A percentile compares a stretch with the other conserved stretches of the same genome.
These are phyloP conservation scores for Calycopis cecrops DNA, from an alignment of 1,140 invertebrate genomes.

Conservation along the genomic window DNA sequence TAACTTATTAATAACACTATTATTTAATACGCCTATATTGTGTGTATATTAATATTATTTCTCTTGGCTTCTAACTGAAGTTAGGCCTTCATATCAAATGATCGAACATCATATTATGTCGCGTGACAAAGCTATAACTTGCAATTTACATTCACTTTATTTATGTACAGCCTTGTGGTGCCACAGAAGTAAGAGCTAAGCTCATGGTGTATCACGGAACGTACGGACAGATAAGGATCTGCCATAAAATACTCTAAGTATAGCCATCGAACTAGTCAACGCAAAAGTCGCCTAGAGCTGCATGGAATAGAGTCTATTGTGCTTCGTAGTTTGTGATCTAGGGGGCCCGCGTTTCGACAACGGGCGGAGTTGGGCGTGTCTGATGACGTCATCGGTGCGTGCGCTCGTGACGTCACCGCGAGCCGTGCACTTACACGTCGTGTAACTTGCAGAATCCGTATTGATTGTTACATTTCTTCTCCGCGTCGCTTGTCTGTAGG, in stretches of 20 bases:
- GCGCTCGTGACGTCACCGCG: conserved; percentile 15
- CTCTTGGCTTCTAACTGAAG: too few relatives aligned
- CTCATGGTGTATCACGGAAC: conserved; percentile 11
- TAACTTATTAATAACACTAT: too few relatives aligned
- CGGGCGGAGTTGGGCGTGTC: conserved; percentile 59
- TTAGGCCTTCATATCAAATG: too few relatives aligned
- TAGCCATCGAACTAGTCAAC: background rate
- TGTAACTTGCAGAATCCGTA: background rate
- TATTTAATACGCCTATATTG: too few relatives aligned
- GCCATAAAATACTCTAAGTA: conserved; percentile 13
- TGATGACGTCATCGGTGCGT: conserved; percentile 38
- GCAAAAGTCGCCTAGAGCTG: conserved; percentile 15
- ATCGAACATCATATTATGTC: too few relatives aligned
- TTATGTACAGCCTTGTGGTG: too few relatives aligned
- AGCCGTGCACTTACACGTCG: background rate
- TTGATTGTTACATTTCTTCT: background rate
- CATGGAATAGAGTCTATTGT: conserved; percentile 23
- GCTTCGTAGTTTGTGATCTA: conserved; percentile 7
- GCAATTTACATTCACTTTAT: too few relatives aligned
- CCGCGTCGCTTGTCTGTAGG: too few relatives aligned
- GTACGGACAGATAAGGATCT: conserved; percentile 19
- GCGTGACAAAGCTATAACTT: too few relatives aligned
- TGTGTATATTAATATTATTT: too few relatives aligned
- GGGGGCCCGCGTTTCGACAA: conserved; percentile 28
- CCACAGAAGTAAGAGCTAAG: background rate